Conservation (phyloP, 2,113 vertebrate species). For the Caretta caretta region DNA sequence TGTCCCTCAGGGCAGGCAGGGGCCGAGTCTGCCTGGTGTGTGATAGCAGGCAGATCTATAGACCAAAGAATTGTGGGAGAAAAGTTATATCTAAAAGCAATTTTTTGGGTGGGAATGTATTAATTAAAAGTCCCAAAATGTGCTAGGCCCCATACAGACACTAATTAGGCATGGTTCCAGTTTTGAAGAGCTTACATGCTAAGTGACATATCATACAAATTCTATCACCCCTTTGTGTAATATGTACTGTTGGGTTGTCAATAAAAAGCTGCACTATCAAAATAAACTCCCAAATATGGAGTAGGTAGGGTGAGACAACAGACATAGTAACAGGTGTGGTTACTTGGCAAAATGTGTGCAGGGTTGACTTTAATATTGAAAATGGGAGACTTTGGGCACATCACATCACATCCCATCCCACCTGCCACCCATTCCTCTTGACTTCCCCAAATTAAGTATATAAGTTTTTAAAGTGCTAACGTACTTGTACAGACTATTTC, state of each 20-base stretch:
- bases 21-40: too few relatives aligned
- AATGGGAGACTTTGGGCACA: not conserved
- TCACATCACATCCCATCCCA: rapidly evolving
- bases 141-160: not conserved
- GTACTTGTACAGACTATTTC: not conserved
- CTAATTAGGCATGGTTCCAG: rapidly evolving
- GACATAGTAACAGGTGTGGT: not conserved
- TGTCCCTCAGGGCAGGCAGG: too few relatives aligned
- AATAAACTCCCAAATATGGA: not conserved
- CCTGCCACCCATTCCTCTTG: not conserved
- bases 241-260: not conserved
- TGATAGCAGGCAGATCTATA: not conserved
- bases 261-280: not conserved
- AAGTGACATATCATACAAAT: not conserved
- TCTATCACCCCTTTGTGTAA: too few relatives aligned
- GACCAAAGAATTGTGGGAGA: not conserved
- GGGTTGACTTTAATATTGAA: not conserved
- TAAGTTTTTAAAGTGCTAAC: not conserved
- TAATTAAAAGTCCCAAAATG: not conserved
- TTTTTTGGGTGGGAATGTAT: not conserved
- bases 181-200: not conserved
- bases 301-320: not conserved
- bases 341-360: not conserved
- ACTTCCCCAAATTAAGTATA: not conserved
- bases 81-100: not conserved